Base-by-base conservation (phyloP, 92 coral and sea anemone species). In the Phenganax subtilis region DNA sequence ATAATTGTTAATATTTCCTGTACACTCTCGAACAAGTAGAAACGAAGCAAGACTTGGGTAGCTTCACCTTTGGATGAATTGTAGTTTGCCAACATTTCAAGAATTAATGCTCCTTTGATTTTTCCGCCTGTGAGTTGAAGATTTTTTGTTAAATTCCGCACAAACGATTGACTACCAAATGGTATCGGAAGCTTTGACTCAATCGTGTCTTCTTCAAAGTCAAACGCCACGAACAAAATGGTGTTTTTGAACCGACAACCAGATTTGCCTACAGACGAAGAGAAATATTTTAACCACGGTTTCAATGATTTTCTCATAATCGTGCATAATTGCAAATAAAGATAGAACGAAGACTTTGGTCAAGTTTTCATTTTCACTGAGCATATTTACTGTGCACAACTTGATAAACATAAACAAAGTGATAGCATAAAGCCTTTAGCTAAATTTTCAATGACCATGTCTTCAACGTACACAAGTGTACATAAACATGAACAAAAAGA, bases 71-170 rank as follows among this genome's bases (percentile, higher is more conserved):
- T 79, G 16, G 83, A 60, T 0, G 81, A 28, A 57, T 91, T 85
- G 81, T 87, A 85, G 75, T 91, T 89, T 82, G 90, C 80, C 55
- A 89, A 80, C 20, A 91, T 87, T 31, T 91, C 96, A 87, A 91
- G 84, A 54, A 91, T 84, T 7, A 91, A 55, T 56, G 96, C 96
- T 52, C 96, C 96, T 65, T 91, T 87, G 12, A 91, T 68, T 9
- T 74, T 80, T 17, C 90, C 93, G 57, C 84, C 79, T 10, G 90
- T 81, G 29, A 7, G 27, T 47, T 85, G 84, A 75, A 85, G 87
- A 66, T 80, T 84, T 14, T 58, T 82, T 15, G 91, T 88, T 31
- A 90, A 69, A 85, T 90, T 90, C 82, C 64, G 70, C 64, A 88
- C 91, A 80, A 88, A 90, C 7, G 83, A 86, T 64, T 86, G 80